Conservation (phyloP, 2,797 vertebrate species). For the Mus minutoides region DNA sequence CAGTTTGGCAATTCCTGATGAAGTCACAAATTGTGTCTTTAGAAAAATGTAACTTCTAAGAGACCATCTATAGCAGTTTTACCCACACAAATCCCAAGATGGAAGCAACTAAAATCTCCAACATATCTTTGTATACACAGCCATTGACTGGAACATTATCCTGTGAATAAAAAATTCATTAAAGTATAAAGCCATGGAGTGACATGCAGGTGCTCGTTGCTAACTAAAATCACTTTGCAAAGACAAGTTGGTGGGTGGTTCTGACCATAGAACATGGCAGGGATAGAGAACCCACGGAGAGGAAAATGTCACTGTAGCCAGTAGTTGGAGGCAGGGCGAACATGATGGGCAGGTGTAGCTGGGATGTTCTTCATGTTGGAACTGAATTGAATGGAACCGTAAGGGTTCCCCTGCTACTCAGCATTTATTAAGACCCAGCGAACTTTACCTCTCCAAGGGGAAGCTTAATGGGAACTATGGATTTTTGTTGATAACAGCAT, state of each 20-base stretch:
- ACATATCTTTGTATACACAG: not conserved
- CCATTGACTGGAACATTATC: too few relatives aligned
- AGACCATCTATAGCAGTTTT: not conserved
- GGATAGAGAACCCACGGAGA: not conserved
- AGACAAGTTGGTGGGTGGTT: not conserved
- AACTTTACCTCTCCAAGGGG: not conserved
- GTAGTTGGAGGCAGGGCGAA: not conserved
- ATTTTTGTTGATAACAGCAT: not conserved
- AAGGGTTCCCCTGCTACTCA: fast-evolving
- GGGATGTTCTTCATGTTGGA: fast-evolving
- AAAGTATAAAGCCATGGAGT: too few relatives aligned
- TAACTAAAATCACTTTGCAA: not conserved
- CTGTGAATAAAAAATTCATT: not conserved
- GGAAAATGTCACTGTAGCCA: fast-evolving
- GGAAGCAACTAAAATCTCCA: not conserved
- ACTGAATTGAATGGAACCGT: fast-evolving
- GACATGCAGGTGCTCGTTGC: not conserved
- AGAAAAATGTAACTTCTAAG: not conserved
- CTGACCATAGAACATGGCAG: fast-evolving
- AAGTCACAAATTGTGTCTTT: not conserved
- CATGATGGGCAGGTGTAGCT: fast-evolving
- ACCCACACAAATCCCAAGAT: not conserved
- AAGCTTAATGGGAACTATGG: not conserved
- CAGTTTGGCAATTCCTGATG: not conserved
- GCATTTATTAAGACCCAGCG: not conserved